Evolutionary conservation across 2,797 vertebrate species (phyloP), one percentile per base, ranked within the genome.

Genomic region (Protonibea diacanthus): DNA sequence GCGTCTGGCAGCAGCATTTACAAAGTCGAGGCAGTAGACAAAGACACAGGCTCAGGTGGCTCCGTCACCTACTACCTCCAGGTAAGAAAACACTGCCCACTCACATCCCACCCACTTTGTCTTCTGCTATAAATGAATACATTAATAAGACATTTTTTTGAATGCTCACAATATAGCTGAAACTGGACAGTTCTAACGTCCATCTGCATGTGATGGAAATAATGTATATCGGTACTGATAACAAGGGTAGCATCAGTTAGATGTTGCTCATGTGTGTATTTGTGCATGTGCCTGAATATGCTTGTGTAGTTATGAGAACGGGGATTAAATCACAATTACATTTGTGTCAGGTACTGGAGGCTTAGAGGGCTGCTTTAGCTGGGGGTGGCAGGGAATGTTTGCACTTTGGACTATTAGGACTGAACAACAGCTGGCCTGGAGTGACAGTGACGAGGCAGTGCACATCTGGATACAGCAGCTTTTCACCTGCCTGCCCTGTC

Each of bases 11-110:
- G 93, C 91, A 99, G 98, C 74, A 97, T 99, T 89, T 97, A 93
- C 77, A 96, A 96, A 86, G 94, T 95, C 0, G 92, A 94, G n/a
- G 97, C 97, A 0, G 74, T 97, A 79, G 98, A 99, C 89, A 96
- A 81, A 93, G 98, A 99, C 88, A 97, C 96, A 0, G 98, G 98
- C 20, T 99, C 98, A 51, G 98, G 97, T 40, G 98, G 98, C 68
- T 99, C 98, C 3, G 90, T 99, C 89, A 97, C 94, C 74, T 99
- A 95, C 89, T 97, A 95, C 89, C 94, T 99, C 38, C 97, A 98
- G 97, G 98, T 99, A 18, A 20, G 9, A 52, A 1, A 69, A 57
- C 9, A 17, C n/a, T 10, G 11, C 20, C 15, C 42, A 7, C 40
- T 51, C 47, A 48, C 20, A 51, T 40, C 20, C 10, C 27, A 63